Conservation (phyloP, 2,888 invertebrate genomes). For the Drosophila meridionalis region DNA sequence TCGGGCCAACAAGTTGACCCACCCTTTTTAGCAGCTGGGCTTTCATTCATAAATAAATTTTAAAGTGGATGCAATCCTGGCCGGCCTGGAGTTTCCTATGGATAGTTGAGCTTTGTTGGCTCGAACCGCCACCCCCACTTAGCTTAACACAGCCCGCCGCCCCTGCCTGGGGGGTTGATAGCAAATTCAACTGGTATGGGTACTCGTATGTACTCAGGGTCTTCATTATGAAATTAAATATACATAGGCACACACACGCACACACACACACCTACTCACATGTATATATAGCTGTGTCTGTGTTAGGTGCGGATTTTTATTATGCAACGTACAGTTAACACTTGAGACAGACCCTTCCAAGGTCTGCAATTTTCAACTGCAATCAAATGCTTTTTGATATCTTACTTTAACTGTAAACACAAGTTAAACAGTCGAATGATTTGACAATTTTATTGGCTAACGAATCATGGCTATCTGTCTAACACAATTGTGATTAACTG, state of each 20-base stretch:
- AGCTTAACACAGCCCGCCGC: neutral
- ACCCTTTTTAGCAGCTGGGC: conserved; percentile 38
- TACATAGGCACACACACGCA: conserved; percentile 34
- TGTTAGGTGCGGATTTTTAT: conserved; percentile 26
- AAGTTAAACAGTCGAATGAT: neutral
- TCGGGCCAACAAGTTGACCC: conserved; percentile 15
- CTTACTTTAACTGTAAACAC: neutral
- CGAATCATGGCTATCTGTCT: neutral
- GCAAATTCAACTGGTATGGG: conserved; percentile 60
- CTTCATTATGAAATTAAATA: conserved; percentile 74
- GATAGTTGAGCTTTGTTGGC: conserved; percentile 37
- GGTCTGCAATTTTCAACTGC: neutral
- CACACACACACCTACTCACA: neutral
- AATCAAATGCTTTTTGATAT: conserved; percentile 12
- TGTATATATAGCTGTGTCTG: neutral
- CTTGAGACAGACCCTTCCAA: conserved; percentile 53
- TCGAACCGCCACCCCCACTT: neutral
- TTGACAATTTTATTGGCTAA: neutral
- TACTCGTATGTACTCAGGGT: conserved; percentile 52
- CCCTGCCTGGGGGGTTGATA: conserved; percentile 35
- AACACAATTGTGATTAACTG: neutral
- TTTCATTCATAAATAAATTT: conserved; percentile 75
- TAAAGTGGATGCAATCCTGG: conserved; percentile 72
- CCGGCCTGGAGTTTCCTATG: conserved; percentile 38
- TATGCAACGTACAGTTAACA: conserved; percentile 52